phyloP scores from a whole-genome alignment of 2,888 invertebrate species.

The Drosophila paramelanica region DNA sequence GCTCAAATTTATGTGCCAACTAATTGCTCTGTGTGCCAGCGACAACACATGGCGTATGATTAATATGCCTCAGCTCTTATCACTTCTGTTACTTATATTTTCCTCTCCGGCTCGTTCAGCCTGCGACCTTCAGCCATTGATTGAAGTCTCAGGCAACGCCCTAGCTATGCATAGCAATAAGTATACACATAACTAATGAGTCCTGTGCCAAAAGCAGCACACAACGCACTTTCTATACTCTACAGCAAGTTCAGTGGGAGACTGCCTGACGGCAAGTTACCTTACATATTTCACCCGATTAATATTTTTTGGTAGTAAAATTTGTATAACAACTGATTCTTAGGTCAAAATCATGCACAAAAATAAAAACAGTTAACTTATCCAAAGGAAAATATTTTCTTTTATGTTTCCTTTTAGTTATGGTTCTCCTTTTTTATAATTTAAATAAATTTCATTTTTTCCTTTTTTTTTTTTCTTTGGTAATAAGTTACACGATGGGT shows the following conservation, averaged over 20 bases:
- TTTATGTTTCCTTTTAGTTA: background rate
- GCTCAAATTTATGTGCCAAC: conserved; percentile 60
- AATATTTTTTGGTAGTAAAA: no score
- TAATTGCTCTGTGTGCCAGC: conserved; percentile 55
- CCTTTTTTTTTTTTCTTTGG: no score
- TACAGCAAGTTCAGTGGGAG: background rate
- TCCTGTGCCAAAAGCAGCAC: no score
- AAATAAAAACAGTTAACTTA: no score
- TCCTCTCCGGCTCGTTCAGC: conserved; percentile 9
- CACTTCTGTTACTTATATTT: conserved; percentile 30
- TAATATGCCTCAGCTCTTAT: conserved; percentile 64
- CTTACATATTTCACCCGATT: no score
- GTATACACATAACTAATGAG: conserved; percentile 19
- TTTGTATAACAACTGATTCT: no score
- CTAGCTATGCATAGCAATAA: conserved; percentile 33
- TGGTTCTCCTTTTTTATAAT: background rate
- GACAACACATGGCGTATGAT: conserved; percentile 76
- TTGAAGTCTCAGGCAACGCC: conserved; percentile 64
- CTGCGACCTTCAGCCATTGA: conserved; percentile 67
- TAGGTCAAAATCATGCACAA: no score
- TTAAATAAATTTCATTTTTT: background rate
- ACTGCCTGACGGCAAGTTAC: no score
- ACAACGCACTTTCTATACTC: conserved; percentile 14
- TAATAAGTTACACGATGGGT: no score
- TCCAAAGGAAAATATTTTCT: no score